phyloP scores from a whole-genome alignment of 2,113 vertebrate species.

The Dermatemys mawii region DNA sequence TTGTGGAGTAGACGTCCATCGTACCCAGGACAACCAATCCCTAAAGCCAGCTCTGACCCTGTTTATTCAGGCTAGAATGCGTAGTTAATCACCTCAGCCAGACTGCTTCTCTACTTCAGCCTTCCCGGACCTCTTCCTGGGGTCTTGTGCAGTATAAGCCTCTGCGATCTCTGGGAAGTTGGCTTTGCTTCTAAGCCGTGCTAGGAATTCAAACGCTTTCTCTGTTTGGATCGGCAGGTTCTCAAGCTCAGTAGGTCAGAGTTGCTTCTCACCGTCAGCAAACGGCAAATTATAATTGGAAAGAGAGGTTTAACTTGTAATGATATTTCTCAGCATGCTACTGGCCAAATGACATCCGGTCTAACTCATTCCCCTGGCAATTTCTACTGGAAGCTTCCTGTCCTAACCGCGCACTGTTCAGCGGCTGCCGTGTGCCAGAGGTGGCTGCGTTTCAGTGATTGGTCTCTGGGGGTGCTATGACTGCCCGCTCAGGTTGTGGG shows the following conservation, averaged over 20 bases:
- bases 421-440: not conserved
- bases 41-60: not conserved
- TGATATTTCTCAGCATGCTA: not conserved
- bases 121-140: not conserved
- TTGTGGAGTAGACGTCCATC: not conserved
- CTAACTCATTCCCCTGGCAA: not conserved
- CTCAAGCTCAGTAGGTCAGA: not conserved
- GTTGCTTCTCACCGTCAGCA: not conserved
- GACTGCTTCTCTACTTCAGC: not conserved
- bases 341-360: not conserved
- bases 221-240: not conserved
- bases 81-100: not conserved
- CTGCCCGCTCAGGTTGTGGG: not conserved
- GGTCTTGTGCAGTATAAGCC: not conserved
- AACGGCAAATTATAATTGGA: not conserved
- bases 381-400: not conserved
- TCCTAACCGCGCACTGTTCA: not conserved
- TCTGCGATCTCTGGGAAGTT: not conserved
- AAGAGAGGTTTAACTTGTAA: not conserved
- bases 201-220: not conserved
- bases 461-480: not conserved
- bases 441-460: not conserved
- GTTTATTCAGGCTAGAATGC: not conserved
- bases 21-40: not conserved
- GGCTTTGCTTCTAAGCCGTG: not conserved